Evolutionary conservation across 2,113 vertebrate genomes (phyloP), one percentile per base, ranked within the genome.

Genomic region (Trichomycterus rosablanca): DNA sequence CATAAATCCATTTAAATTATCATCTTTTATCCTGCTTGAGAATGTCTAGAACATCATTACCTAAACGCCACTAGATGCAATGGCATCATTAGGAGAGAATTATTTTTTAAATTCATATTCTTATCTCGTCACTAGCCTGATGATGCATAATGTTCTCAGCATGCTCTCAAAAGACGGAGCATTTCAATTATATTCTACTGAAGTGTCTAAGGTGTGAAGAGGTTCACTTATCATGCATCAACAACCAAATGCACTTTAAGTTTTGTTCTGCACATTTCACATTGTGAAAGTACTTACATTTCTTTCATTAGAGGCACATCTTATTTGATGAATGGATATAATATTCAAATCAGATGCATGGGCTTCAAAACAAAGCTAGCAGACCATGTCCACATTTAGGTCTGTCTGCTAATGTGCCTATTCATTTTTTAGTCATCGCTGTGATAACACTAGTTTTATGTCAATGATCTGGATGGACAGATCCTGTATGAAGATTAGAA

Each of bases 391-490:
- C 16, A 15, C 12, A 46, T 30, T 61, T 30, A 22, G 40, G 15
- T 19, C 20, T 30, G 37, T 34, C 26, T 42, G 37, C 59, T 61
- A 67, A 72, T 40, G 19, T 7, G 37, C 42, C 48, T 20, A 48
- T 58, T 60, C 42, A n/a, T 30, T n/a, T 48, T 67, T 55, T 40
- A 64, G 26, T 48, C 24, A 50, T 35, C 46, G 55, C 55, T 19
- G 45, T 32, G 16, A 49, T 34, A 16, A 42, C 49, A 63, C 70
- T 46, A 39, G 63, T 44, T 34, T 24, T 35, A 39, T 62, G 45
- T 51, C 26, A 49, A 55, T 66, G 61, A 52, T 73, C 42, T 37
- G 35, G 63, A 68, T 52, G 63, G 63, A 69, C 57, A 68, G 73
- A 70, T 67, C 37, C 20, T 39, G 50, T 70, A 45, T 24, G 18